Evolutionary conservation across 37 sponge, comb jelly and placozoan genomes (phyloP), one percentile per base, ranked within the genome.

Genomic region (Spongilla lacustris): DNA sequence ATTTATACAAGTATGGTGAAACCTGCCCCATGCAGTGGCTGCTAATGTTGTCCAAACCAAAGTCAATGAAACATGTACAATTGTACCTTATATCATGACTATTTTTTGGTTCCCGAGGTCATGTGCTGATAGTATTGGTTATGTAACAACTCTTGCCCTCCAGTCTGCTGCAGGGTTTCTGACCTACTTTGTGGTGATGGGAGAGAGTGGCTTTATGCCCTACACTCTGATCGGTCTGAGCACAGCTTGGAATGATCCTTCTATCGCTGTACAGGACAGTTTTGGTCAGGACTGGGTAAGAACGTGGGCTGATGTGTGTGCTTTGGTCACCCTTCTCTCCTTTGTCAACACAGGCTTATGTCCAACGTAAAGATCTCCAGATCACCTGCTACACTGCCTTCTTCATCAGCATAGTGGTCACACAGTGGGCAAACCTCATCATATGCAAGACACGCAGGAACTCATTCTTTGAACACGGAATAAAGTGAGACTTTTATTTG

Each of bases 361-460:
- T 36, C 2, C 82, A 91, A 24, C 80, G 98, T 26, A 98, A 96
- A 69, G 49, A 75, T 37, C 83, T 98, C 66, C 96, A 98, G 50
- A 91, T 86, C 75, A 92, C 95, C 32, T 94, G 97, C 75, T 91
- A 98, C 86, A 94, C 98, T 28, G 98, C 92, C 33, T 98, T 98
- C 95, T 98, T 98, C 76, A 89, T 96, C 75, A 94, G 92, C 74
- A 98, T 98, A 49, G 97, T 98, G 35, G 87, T 98, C 2, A 91
- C 91, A 0, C 98, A 98, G 90, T 98, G 98, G 98, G 98, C 96
- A 26, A 95, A 98, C 73, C 88, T 98, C 33, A 76, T 98, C 72
- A 98, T 98, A 79, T 96, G 95, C 50, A 98, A 98, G 87, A 98
- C 98, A 0, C 83, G 98, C 33, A 75, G 83, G 23, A 94, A 96